Conservation (phyloP, 2,888 invertebrate genomes). For the Coleophora flavipennella region DNA sequence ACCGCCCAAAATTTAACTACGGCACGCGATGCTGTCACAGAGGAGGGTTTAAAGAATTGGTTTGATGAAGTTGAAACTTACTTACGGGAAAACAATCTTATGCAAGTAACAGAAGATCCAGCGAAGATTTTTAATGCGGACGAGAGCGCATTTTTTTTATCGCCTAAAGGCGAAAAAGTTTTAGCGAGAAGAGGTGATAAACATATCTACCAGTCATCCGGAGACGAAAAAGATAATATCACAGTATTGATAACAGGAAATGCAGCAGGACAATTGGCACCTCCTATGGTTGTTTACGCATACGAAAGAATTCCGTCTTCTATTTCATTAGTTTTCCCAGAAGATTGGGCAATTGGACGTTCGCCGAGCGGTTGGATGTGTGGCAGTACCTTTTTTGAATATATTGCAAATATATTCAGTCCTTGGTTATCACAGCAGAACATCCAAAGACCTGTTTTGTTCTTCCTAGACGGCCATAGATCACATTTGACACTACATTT, state of each 20-base stretch:
- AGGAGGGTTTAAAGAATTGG: too few relatives aligned
- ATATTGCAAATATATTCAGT: conserved; percentile 10
- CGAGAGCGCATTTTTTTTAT: conserved; percentile 34
- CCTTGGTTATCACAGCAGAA: conserved; percentile 7
- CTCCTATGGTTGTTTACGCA: conserved; percentile 8
- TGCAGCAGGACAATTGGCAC: conserved; percentile 9
- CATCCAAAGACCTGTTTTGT: conserved; percentile 9
- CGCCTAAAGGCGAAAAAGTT: conserved; percentile 31
- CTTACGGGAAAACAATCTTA: conserved; percentile 13
- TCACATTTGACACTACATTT: conserved; percentile 9
- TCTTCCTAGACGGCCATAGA: conserved; percentile 10
- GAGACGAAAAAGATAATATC: conserved; percentile 17
- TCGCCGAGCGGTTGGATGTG: conserved; percentile 10
- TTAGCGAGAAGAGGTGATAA: conserved; percentile 27
- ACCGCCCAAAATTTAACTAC: conserved; percentile 3
- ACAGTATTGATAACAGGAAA: conserved; percentile 10
- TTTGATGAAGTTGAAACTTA: too few relatives aligned
- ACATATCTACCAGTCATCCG: conserved; percentile 17
- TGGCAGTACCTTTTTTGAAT: conserved; percentile 6
- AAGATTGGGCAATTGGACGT: conserved; percentile 10
- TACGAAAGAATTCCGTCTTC: conserved; percentile 8
- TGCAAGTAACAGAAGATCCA: conserved; percentile 13
- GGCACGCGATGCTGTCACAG: conserved; percentile 1
- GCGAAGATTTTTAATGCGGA: conserved; percentile 22
- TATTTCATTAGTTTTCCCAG: conserved; percentile 4